Evolutionary conservation across 2,113 vertebrate genomes (phyloP).

Genomic region (Sturnira hondurensis): DNA sequence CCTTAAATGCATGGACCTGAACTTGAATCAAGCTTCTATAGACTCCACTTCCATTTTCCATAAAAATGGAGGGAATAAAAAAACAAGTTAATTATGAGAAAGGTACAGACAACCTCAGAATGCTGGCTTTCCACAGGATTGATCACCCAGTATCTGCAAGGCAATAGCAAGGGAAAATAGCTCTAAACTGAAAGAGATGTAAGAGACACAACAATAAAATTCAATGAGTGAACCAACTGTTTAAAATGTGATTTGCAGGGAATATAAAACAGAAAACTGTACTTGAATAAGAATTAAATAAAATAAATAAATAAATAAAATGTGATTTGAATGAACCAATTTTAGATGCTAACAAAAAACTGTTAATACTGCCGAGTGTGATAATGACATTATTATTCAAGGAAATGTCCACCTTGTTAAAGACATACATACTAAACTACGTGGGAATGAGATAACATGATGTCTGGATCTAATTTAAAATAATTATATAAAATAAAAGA

Average conservation of each 20-base stretch:
- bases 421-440: not conserved
- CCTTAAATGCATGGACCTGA: not conserved
- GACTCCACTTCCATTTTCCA: not conserved
- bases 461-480: not conserved
- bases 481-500: not conserved
- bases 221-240: not conserved
- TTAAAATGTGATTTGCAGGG: not conserved
- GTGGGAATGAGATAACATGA: not conserved
- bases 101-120: not conserved
- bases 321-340: no score
- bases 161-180: not conserved
- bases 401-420: not conserved
- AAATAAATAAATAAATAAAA: no score
- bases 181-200: not conserved
- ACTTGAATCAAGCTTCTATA: not conserved
- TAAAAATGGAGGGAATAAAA: not conserved
- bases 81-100: not conserved
- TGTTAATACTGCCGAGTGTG: not conserved
- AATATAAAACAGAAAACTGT: no score
- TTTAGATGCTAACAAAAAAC: not conserved
- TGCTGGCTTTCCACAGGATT: not conserved
- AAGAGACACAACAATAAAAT: not conserved
- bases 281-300: no score
- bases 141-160: not conserved
- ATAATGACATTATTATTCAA: not conserved